Evolutionary conservation across 53 echinoderm and acorn worm genomes (phyloP), one percentile per base, ranked within the genome.

Genomic region (Stichopus horrens): DNA sequence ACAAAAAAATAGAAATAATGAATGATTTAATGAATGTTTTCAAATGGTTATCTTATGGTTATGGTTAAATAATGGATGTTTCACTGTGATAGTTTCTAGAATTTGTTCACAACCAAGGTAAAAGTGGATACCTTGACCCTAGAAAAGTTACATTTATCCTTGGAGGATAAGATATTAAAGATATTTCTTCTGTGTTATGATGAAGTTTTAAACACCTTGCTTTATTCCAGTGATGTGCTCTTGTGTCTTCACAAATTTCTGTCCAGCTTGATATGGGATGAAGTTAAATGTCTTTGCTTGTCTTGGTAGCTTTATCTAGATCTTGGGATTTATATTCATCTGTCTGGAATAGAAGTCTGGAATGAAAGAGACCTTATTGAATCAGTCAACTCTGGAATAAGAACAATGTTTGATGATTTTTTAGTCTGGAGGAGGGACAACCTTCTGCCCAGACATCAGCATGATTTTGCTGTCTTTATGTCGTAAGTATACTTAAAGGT

Each of bases 391-490:
- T 74, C 89, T 90, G 83, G 89, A 63, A 76, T 79, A 55, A 86
- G 89, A 53, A 55, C 79, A 5, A 92, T 89, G 55, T 73, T 92
- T 18, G 87, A 90, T 82, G 80, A 65, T 51, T 92, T 92, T 73
- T 54, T 92, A 1, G 18, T 54, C 0, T 92, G 92, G 90, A 86
- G 90, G 22, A 74, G 77, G 58, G 54, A 86, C 11, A 53, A 86
- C n/a, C 92, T 89, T 5, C 75, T 90, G 21, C 77, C 77, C 8
- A 83, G 86, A 66, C 87, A 86, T 37, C 74, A 74, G 20, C 89
- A 92, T 86, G 92, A 92, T 76, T 89, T 92, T 87, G 89, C 92
- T n/a, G 74, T 92, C 7, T 22, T 92, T 58, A 59, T 92, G 9
- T 92, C 92, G 92, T 92, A 86, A 92, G 92, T 92, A 55, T 19